Percentiles rank a stretch among this genome's conserved stretches.
Evolutionary conservation across 2,113 vertebrate species (phyloP).

Genomic region (Pelobates fuscus): DNA sequence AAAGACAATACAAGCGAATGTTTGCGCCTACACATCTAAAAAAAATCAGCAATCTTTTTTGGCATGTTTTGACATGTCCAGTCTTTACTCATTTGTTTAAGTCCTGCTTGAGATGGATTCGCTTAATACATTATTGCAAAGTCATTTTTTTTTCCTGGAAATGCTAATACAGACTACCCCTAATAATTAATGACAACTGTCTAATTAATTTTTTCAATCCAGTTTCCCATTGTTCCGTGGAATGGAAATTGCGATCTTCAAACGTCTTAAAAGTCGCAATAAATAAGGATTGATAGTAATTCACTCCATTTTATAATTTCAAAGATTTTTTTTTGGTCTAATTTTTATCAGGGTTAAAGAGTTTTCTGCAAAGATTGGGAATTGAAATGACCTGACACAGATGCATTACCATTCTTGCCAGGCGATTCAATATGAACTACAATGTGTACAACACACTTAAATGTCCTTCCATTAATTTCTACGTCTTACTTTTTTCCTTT

Average conservation of each 20-base stretch:
- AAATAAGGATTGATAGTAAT: slow-evolving; percentile 1
- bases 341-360: slow-evolving; percentile 1
- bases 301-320: not conserved
- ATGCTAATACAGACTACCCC: slow-evolving; percentile 9
- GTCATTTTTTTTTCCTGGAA: slow-evolving; percentile 32
- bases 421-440: not conserved
- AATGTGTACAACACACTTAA: not conserved
- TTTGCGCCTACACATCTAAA: not conserved
- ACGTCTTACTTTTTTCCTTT: too few species aligned
- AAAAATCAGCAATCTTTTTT: slow-evolving; percentile 23
- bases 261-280: not conserved
- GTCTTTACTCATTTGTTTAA: slow-evolving; percentile 40
- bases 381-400: slow-evolving; percentile 3
- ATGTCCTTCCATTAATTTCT: too few species aligned
- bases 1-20: slow-evolving; percentile 29
- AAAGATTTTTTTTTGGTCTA: not conserved
- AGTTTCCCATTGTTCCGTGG: slow-evolving; percentile 1
- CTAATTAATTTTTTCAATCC: slow-evolving; percentile 39
- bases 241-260: not conserved
- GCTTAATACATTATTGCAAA: slow-evolving; percentile 41
- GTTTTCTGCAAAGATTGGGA: not conserved
- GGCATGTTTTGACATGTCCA: slow-evolving; percentile 37
- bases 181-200: slow-evolving; percentile 42
- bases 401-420: not conserved
- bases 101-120: slow-evolving; percentile 29